Base-by-base conservation (phyloP, 2,888 invertebrate genomes). In the Pilophorus perplexus region DNA sequence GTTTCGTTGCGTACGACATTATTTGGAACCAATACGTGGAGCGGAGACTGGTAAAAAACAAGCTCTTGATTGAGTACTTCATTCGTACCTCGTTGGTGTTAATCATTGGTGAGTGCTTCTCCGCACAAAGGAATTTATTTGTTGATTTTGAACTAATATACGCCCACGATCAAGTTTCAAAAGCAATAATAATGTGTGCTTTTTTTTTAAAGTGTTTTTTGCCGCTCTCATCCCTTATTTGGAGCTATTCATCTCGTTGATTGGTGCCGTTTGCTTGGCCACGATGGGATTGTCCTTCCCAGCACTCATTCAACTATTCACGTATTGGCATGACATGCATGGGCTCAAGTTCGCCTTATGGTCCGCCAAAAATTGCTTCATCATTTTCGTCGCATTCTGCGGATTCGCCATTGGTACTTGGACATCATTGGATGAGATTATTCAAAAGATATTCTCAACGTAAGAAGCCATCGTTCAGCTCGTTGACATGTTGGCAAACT, bases 1-100 rank as follows among this genome's bases (percentile, higher is more conserved):
- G 94, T 77, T 98, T 96, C 78, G 97, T 98, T 1, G 95, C 97
- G 5, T 88, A 96, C 73, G 90, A 92, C 74, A 93, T 98, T 71
- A 81, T 90, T 48, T 95, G 94, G 93, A 92, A 90, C 73, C 85
- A 87, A 66, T 89, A 87, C 75, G 78, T 89, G 6, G 78, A 79
- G 14, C 80, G 81, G 6, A 80, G 78, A 70, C 78, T 88, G 46
- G 83, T 84, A 74, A 83, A 80, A 76, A 80, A 82, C 3, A 82
- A 84, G 70, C 44, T 83, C 0, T 72, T 87, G 52, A 87, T 87
- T 82, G 93, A 94, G 76, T 93, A 90, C 76, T 74, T 83, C 1
- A 80, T 89, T n/a, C 83, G 95, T 70, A 89, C 91, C 0, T 62
- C 75, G 1, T 80, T 93, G 20, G 93, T 95, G 1, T 75, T 93